Evolutionary conservation across 2,113 vertebrate genomes (phyloP), one percentile per base, ranked within the genome.

Genomic region (Ctenodactylus gundi): DNA sequence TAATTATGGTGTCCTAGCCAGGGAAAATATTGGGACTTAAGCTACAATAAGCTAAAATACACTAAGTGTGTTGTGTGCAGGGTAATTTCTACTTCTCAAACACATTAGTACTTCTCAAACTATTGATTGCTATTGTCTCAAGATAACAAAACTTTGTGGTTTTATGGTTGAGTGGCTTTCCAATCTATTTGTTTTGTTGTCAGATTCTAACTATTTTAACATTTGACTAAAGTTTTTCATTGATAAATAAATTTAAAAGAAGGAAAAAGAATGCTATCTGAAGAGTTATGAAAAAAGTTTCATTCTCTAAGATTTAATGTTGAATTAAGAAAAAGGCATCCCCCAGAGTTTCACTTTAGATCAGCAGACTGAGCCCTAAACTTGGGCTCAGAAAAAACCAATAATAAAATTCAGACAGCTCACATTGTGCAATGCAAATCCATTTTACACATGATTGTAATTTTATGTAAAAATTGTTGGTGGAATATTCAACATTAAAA

Each of bases 1-100:
- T 95, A 88, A 93, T 94, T 84, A 78, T 68, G 62, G 78, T 18
- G 90, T 95, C 92, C 18, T 68, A 68, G 36, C 58, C 39, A 87
- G 29, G 21, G 58, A n/a, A 93, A 86, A 85, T 91, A 88, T 72
- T 85, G 88, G 29, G 31, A 20, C 51, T 77, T 12, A n/a, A 88
- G 41, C 57, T 77, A 92, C 6, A 90, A 80, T 41, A 92, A 67
- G 4, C 6, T 82, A 91, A 85, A 91, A 73, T 49, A 73, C 14
- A 58, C 4, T 36, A 39, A 36, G 0, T 68, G 68, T 90, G 14
- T 94, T 39, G 55, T 93, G 49, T 81, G 17, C 15, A 85, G 20
- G 31, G 57, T 51, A 57, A 94, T 89, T 93, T 13, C 20, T 62
- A 67, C 62, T 76, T 82, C 31, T 77, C 49, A 77, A 73, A 67